Percentiles rank a stretch among this genome's conserved stretches.
Evolutionary conservation across 2,797 vertebrate species (phyloP).

Genomic region (Eulemur albifrons): DNA sequence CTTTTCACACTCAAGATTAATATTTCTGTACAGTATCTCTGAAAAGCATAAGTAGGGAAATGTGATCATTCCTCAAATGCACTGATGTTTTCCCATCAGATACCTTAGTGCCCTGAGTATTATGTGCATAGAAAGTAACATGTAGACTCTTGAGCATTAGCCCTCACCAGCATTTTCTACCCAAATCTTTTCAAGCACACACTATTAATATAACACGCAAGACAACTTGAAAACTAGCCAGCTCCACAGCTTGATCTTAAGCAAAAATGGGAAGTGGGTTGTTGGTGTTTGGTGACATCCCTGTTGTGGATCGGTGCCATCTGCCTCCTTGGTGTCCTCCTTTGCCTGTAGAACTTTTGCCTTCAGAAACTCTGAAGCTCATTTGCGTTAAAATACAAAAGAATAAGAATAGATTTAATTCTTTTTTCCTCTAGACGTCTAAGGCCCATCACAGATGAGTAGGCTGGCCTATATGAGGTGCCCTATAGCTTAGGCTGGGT

Average conservation of each 20-base stretch:
- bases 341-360: not conserved
- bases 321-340: not conserved
- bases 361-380: not conserved
- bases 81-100: not conserved
- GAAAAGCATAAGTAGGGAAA: not conserved
- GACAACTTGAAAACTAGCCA: not conserved
- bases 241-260: not conserved
- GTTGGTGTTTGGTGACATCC: not conserved
- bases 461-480: not conserved
- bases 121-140: not conserved
- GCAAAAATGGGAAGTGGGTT: not conserved
- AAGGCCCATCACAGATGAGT: not conserved
- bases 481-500: not conserved
- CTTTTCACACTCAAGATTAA: conserved; percentile 12
- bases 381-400: not conserved
- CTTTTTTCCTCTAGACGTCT: not conserved
- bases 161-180: not conserved
- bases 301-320: no score
- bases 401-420: not conserved
- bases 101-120: not conserved
- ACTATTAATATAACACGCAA: not conserved
- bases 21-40: conserved; percentile 12
- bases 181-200: not conserved
- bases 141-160: not conserved
- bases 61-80: not conserved